Evolutionary conservation across 2,113 vertebrate species (phyloP).

Genomic region (Cololabis saira): DNA sequence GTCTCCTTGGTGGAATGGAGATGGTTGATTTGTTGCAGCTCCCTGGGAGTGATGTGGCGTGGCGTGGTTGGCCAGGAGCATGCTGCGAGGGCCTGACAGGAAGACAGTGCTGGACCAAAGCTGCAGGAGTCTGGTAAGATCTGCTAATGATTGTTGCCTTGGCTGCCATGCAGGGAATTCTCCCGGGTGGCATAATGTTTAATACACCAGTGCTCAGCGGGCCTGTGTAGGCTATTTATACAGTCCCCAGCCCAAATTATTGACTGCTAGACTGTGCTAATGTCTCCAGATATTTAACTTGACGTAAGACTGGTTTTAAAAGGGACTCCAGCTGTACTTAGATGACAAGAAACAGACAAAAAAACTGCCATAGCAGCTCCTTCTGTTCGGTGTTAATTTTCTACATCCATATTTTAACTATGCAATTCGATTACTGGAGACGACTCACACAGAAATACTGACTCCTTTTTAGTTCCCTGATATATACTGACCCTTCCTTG

Average conservation of each 20-base stretch:
- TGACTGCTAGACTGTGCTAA: constrained; percentile 23
- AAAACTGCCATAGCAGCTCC: too few species aligned
- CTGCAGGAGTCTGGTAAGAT: constrained; percentile 52
- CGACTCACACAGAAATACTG: constrained; percentile 3
- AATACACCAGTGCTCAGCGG: constrained; percentile 31
- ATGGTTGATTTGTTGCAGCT: constrained; percentile 31
- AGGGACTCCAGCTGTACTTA: constrained; percentile 7
- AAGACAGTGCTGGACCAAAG: constrained; percentile 47
- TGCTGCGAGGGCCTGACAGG: constrained; percentile 52
- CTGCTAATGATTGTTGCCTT: constrained; percentile 52
- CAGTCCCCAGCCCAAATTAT: constrained; percentile 34
- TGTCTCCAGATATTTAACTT: constrained; percentile 18
- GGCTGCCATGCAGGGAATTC: constrained; percentile 26
- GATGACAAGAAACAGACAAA: not conserved
- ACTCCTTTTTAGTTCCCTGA: too few species aligned
- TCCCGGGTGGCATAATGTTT: constrained; percentile 33
- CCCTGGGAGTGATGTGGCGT: constrained; percentile 14
- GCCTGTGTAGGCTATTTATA: constrained; percentile 23
- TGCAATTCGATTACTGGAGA: constrained; percentile 21
- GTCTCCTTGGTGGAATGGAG: constrained; percentile 25
- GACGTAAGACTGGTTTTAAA: constrained; percentile 13
- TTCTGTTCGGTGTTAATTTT: too few species aligned
- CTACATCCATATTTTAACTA: too few species aligned
- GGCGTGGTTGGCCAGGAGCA: constrained; percentile 40
- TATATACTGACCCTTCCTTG: too few species aligned